These are phyloP conservation scores for Leptinotarsa juncta DNA, from an alignment of 2,888 invertebrate genomes.

Conservation along the genomic window DNA sequence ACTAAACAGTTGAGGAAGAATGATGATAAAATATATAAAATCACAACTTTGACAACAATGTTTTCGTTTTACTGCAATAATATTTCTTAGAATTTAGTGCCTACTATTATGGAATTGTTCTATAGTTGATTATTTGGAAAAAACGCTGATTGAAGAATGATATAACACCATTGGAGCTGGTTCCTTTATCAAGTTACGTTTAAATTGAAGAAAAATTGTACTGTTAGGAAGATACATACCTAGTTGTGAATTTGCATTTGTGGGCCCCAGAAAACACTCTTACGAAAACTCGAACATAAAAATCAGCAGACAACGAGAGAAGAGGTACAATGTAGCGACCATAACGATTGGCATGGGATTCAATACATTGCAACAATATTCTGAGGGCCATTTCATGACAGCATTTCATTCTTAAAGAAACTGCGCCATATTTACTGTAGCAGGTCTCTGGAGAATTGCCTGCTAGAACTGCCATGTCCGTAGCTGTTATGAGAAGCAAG, in stretches of 20 bases:
- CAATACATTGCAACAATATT: conserved; percentile 90
- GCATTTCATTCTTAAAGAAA: conserved; percentile 85
- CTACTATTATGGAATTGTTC: too few relatives aligned
- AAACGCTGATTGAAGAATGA: too few relatives aligned
- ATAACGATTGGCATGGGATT: conserved; percentile 92
- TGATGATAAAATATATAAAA: too few relatives aligned
- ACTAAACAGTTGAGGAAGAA: too few relatives aligned
- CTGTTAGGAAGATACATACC: conserved; percentile 66
- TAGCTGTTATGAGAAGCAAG: conserved; percentile 93
- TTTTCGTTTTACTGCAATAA: too few relatives aligned
- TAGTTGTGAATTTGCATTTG: conserved; percentile 87
- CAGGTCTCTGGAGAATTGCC: conserved; percentile 97
- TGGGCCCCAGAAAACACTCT: conserved; percentile 82
- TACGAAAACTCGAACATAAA: conserved; percentile 95
- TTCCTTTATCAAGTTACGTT: too few relatives aligned
- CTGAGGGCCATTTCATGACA: conserved; percentile 98
- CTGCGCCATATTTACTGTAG: conserved; percentile 89
- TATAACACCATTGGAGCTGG: too few relatives aligned
- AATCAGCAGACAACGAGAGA: conserved; percentile 93
- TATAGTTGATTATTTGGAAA: too few relatives aligned
- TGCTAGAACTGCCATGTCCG: conserved; percentile 96
- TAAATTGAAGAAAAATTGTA: too few relatives aligned
- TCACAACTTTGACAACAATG: too few relatives aligned
- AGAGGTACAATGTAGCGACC: conserved; percentile 92
- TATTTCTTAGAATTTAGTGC: too few relatives aligned